phyloP scores from a whole-genome alignment of 2,797 vertebrate species.

The Sebastes wilsoni region DNA sequence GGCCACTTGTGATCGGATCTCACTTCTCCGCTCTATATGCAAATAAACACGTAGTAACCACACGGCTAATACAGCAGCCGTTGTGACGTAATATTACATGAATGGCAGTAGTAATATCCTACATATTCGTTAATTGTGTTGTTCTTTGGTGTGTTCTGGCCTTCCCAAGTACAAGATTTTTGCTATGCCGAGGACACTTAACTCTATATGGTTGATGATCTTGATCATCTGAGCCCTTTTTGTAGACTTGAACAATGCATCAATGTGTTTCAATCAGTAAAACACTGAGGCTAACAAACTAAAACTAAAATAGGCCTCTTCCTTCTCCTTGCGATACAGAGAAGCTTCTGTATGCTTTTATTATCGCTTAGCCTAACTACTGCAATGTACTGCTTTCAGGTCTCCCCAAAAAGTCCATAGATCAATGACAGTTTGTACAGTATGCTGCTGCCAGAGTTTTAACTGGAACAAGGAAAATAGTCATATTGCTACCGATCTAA shows the following conservation, averaged over 20 bases:
- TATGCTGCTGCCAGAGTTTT: background rate
- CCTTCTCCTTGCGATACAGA: background rate
- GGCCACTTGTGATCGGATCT: too few relatives aligned
- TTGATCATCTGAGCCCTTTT: background rate
- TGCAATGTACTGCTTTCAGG: background rate
- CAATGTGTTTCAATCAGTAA: background rate
- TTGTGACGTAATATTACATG: too few relatives aligned
- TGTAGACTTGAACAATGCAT: background rate
- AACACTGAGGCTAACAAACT: background rate
- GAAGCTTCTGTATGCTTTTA: background rate
- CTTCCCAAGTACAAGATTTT: too few relatives aligned
- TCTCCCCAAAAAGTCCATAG: background rate
- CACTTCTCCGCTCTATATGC: too few relatives aligned
- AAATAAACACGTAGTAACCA: too few relatives aligned
- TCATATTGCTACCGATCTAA: background rate
- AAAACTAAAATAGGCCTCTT: background rate
- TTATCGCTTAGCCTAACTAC: background rate
- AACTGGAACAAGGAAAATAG: background rate
- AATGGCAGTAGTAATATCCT: too few relatives aligned
- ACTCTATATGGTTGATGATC: background rate
- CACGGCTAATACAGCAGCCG: too few relatives aligned
- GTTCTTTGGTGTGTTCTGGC: too few relatives aligned
- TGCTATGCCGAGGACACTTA: background rate
- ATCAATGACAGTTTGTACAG: background rate
- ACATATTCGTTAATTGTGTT: too few relatives aligned